Percentiles rank a stretch among this genome's conserved stretches.
These are phyloP conservation scores for Cylindroiulus punctatus DNA, from an alignment of 2,888 invertebrate genomes.

Conservation along the genomic window DNA sequence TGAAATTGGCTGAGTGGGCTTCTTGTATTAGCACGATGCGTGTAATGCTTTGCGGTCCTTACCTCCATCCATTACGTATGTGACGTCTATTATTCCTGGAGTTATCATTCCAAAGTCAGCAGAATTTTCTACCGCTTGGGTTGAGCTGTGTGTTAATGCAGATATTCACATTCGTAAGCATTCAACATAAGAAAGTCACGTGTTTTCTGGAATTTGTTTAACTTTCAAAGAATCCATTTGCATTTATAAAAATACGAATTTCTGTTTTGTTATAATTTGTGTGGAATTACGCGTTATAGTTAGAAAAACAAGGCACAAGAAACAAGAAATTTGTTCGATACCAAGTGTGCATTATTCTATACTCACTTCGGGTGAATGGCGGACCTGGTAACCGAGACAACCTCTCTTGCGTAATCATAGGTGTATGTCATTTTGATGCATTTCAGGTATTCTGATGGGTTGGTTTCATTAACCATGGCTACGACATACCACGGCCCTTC, in stretches of 20 bases:
- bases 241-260: too few species aligned
- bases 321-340: too few species aligned
- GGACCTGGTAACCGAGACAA: not conserved
- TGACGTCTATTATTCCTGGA: constrained; percentile 1
- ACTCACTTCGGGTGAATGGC: not conserved
- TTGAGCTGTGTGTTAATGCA: not conserved
- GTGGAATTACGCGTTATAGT: too few species aligned
- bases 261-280: too few species aligned
- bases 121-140: not conserved
- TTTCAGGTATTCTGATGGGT: not conserved
- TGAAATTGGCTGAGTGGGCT: too few species aligned
- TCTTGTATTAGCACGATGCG: too few species aligned
- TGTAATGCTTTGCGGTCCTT: not conserved
- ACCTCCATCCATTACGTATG: not conserved
- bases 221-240: too few species aligned
- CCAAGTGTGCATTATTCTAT: not conserved
- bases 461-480: constrained; percentile 11
- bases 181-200: too few species aligned
- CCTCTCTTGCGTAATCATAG: not conserved
- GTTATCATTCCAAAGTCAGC: constrained; percentile 5
- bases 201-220: too few species aligned
- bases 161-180: not conserved
- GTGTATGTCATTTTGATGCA: not conserved
- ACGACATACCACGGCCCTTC: not conserved
- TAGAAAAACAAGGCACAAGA: too few species aligned